Evolutionary conservation across 2,113 vertebrate species (phyloP).

Genomic region (Sebastes schlegelii): DNA sequence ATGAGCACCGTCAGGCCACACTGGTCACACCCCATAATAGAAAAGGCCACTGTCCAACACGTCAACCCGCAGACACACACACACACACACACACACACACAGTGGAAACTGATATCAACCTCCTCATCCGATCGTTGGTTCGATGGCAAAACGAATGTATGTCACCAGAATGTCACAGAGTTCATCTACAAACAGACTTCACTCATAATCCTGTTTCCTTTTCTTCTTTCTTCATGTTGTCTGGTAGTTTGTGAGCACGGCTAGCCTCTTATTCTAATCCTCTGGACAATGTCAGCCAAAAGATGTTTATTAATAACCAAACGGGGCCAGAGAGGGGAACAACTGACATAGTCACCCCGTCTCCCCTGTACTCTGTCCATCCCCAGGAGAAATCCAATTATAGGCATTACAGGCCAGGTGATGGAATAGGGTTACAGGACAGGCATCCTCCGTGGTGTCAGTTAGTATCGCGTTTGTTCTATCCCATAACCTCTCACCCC

Average conservation of each 20-base stretch:
- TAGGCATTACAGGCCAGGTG: slow-evolving; percentile 70
- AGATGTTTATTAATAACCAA: slow-evolving; percentile 76
- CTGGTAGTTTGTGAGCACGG: neutral
- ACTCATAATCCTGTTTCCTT: neutral
- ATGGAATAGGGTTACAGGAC: slow-evolving; percentile 64
- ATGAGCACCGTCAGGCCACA: neutral
- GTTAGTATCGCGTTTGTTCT: slow-evolving; percentile 41
- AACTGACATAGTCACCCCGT: slow-evolving; percentile 54
- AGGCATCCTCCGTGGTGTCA: slow-evolving; percentile 31
- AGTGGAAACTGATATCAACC: neutral
- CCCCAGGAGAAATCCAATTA: slow-evolving; percentile 62
- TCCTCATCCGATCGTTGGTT: neutral
- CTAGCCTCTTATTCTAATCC: slow-evolving; percentile 64
- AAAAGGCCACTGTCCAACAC: slow-evolving; percentile 17
- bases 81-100: neutral
- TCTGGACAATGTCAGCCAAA: slow-evolving; percentile 79
- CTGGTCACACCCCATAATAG: slow-evolving; percentile 9
- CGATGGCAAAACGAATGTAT: neutral
- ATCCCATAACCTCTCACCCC: neutral
- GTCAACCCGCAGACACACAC: neutral
- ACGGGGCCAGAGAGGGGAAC: slow-evolving; percentile 44
- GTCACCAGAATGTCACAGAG: neutral
- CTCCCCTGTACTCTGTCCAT: slow-evolving; percentile 32
- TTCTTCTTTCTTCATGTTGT: neutral
- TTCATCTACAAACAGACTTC: neutral